phyloP scores from a whole-genome alignment of 2,113 vertebrate species.

The Antennarius striatus region DNA sequence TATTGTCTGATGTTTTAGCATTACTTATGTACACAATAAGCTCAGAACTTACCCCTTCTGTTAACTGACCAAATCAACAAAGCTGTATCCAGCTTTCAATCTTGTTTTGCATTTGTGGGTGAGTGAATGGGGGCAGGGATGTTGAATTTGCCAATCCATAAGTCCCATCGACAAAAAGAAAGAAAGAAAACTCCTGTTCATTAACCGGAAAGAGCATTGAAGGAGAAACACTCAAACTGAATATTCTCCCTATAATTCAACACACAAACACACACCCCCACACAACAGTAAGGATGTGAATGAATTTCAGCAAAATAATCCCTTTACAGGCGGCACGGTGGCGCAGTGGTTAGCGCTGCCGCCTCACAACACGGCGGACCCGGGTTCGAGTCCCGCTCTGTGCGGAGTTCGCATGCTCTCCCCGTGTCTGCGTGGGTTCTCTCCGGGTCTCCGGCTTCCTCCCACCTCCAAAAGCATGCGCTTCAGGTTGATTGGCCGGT shows the following conservation, averaged over 20 bases:
- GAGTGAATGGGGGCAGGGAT: conserved; percentile 39
- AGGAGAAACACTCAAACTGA: conserved; percentile 68
- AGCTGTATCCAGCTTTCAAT: conserved; percentile 31
- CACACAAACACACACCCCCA: conserved; percentile 28
- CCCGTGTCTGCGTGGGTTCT: too few species aligned
- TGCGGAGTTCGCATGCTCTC: too few species aligned
- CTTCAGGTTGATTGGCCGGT: too few species aligned
- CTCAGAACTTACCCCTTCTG: conserved; percentile 14
- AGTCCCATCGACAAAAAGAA: conserved; percentile 71
- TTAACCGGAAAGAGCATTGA: conserved; percentile 72
- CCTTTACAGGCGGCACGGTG: background rate
- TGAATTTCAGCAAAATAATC: conserved; percentile 34
- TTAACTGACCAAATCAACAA: conserved; percentile 31
- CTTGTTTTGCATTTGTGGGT: conserved; percentile 60
- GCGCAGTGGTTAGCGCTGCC: too few species aligned
- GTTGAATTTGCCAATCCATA: conserved; percentile 69
- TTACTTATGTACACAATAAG: background rate
- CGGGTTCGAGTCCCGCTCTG: too few species aligned
- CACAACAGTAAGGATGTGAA: conserved; percentile 33
- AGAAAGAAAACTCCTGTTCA: conserved; percentile 68
- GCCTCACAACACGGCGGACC: too few species aligned
- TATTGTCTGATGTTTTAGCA: conserved; percentile 1
- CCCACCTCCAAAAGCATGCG: too few species aligned
- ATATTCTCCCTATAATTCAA: conserved; percentile 81
- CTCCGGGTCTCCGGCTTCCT: too few species aligned